Evolutionary conservation across 2,113 vertebrate genomes (phyloP), one percentile per base, ranked within the genome.

Genomic region (Acanthisitta chloris): DNA sequence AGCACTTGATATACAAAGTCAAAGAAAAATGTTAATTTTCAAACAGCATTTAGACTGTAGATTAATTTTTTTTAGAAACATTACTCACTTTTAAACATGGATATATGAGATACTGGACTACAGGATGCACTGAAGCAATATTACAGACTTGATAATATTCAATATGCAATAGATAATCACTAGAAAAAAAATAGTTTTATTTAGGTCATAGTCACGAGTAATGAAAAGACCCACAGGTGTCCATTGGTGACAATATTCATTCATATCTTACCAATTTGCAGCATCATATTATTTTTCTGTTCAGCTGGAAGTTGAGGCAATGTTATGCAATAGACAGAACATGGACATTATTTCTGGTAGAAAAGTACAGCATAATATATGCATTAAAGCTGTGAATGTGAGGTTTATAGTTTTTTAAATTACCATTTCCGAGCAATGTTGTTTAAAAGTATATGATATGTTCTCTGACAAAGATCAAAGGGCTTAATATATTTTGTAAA

Each of bases 401-500:
- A 94, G 81, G 82, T 74, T 94, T 96, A 90, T 95, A 73, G 94
- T 91, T 98, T 96, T 96, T 91, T 82, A 97, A 97, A 97, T 96
- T 90, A 96, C 96, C 94, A 96, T 97, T 95, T 96, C 86, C 14
- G 6, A 94, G 92, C 93, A 94, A 90, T 96, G 59, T 94, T 94
- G 55, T 96, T 97, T 97, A 95, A 98, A 98, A 97, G 91, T 97
- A 96, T 96, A 96, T 95, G 91, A 78, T 87, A 95, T 92, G 87
- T 97, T 90, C 94, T 95, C 95, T 91, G 72, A 96, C 79, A 97
- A 98, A 97, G 94, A 97, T 97, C 95, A 97, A 97, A 98, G 74
- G 81, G 79, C 94, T 98, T 97, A 98, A 97, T 95, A 92, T 97
- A 98, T 97, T 98, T 97, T 96, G 96, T 97, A 97, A 98, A 98